phyloP scores from a whole-genome alignment of 2,888 invertebrate genomes.

The Hesperia comma region DNA sequence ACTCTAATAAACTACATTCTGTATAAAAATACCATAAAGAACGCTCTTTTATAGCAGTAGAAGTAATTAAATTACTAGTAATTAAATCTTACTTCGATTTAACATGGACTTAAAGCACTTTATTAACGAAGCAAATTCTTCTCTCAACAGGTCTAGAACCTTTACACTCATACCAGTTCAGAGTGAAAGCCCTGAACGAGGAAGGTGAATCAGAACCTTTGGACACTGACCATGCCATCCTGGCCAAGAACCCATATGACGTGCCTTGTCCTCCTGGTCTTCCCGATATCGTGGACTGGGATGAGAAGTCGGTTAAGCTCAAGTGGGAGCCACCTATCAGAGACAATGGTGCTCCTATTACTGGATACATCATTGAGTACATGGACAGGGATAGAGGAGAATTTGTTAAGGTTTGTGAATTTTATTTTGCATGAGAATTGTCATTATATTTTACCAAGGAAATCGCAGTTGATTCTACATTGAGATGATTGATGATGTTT shows the following conservation, averaged over 20 bases:
- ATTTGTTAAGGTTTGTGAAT: slow-evolving; percentile 87
- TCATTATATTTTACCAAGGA: too few species aligned
- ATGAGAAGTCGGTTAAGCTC: slow-evolving; percentile 94
- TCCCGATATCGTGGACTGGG: slow-evolving; percentile 95
- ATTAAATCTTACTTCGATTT: too few species aligned
- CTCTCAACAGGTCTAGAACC: slow-evolving; percentile 90
- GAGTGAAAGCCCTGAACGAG: slow-evolving; percentile 98
- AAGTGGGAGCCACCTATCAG: slow-evolving; percentile 96
- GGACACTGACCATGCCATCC: slow-evolving; percentile 92
- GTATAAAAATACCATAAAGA: too few species aligned
- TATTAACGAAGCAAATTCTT: neutral
- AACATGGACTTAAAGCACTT: too few species aligned
- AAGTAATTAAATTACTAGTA: too few species aligned
- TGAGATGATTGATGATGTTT: too few species aligned
- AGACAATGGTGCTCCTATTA: slow-evolving; percentile 97
- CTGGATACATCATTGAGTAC: slow-evolving; percentile 95
- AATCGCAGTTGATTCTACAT: too few species aligned
- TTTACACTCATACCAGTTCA: slow-evolving; percentile 98
- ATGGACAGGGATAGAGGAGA: slow-evolving; percentile 94
- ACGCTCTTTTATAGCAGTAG: too few species aligned
- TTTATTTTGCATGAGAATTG: too few species aligned
- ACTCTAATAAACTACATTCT: too few species aligned
- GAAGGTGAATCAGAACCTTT: slow-evolving; percentile 98
- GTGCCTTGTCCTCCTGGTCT: slow-evolving; percentile 94
- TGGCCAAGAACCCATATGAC: slow-evolving; percentile 99